Percentiles rank a stretch among this genome's conserved stretches.
Evolutionary conservation across 1,140 invertebrate species (phyloP).

Genomic region (Euura saliciscinereae): DNA sequence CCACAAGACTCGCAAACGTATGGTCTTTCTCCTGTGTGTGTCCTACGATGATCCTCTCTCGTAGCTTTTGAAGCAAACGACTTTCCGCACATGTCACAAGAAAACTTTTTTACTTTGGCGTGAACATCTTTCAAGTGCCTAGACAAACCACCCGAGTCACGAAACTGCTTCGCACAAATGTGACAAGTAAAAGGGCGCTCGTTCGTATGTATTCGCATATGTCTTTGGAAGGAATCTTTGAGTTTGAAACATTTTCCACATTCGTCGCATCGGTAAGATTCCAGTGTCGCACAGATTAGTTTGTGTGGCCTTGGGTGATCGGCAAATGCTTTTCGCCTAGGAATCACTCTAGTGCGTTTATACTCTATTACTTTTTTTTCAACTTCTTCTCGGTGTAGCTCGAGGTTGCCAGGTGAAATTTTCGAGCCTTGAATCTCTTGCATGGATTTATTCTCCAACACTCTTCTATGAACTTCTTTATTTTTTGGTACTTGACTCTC

Average conservation of each 20-base stretch:
- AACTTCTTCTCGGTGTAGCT: background rate
- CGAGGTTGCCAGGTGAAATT: background rate
- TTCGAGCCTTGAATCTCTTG: background rate
- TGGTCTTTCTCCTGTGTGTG: slow-evolving; percentile 63
- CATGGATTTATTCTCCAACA: background rate
- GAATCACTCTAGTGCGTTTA: slow-evolving; percentile 8
- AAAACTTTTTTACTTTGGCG: slow-evolving; percentile 14
- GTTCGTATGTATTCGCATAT: slow-evolving; percentile 63
- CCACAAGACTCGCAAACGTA: slow-evolving; percentile 43
- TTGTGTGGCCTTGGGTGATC: slow-evolving; percentile 21
- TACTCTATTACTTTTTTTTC: background rate
- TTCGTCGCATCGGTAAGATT: slow-evolving; percentile 50
- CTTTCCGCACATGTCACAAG: slow-evolving; percentile 51
- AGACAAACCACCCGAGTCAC: slow-evolving; percentile 48
- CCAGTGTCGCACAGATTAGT: slow-evolving; percentile 36
- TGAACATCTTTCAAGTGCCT: slow-evolving; percentile 45
- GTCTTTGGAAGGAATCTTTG: slow-evolving; percentile 61
- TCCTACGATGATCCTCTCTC: slow-evolving; percentile 65
- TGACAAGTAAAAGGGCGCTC: slow-evolving; percentile 45
- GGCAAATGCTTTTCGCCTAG: slow-evolving; percentile 2
- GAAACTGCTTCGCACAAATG: slow-evolving; percentile 50
- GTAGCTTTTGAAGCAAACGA: slow-evolving; percentile 57
- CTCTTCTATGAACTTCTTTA: background rate
- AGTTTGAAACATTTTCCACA: slow-evolving; percentile 60
- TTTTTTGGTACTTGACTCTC: background rate